Percentiles rank a stretch among this genome's conserved stretches.
Conservation (phyloP, 2,797 vertebrate genomes). For the Stomatorhinus walkeri region DNA sequence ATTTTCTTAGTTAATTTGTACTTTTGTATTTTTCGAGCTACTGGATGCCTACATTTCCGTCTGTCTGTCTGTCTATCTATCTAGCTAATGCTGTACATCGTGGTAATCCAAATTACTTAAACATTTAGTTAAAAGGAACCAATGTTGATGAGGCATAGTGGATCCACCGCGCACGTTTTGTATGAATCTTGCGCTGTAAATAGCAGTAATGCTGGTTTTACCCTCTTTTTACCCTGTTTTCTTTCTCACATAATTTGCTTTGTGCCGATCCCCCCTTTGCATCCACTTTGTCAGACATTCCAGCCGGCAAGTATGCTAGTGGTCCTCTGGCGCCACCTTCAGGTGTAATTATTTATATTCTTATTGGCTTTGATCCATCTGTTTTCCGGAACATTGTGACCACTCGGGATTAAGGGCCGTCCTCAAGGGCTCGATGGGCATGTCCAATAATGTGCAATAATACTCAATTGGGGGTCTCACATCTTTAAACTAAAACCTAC, state of each 20-base stretch:
- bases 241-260: background rate
- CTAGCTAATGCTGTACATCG: background rate
- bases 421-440: background rate
- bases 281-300: background rate
- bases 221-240: background rate
- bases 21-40: background rate
- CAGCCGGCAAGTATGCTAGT: background rate
- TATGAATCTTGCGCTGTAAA: background rate
- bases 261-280: background rate
- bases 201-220: background rate
- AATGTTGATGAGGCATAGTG: background rate
- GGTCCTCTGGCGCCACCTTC: slow-evolving; percentile 16
- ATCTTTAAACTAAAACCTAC: background rate
- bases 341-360: background rate
- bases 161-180: background rate
- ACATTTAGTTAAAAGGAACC: background rate
- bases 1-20: background rate
- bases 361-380: background rate
- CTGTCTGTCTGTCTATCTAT: background rate
- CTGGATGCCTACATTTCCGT: background rate
- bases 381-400: background rate
- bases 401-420: background rate
- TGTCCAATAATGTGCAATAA: background rate
- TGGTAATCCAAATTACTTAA: background rate
- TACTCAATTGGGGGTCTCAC: background rate